phyloP scores from a whole-genome alignment of 2,888 invertebrate genomes.

The Eretmocerus hayati region DNA sequence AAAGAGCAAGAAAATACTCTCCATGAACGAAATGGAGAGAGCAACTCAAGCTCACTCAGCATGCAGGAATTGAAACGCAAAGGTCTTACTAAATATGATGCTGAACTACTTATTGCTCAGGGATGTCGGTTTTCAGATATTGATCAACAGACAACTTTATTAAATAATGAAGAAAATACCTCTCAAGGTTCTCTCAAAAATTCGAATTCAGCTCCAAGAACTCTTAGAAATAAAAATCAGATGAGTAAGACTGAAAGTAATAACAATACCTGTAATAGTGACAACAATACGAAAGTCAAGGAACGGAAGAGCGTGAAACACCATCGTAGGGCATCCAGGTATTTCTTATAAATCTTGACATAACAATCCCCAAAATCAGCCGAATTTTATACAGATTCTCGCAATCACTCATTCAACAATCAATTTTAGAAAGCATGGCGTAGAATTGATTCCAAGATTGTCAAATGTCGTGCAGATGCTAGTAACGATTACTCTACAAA shows the following conservation, averaged over 20 bases:
- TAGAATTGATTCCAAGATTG: too few relatives aligned
- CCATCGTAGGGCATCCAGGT: constrained; percentile 42
- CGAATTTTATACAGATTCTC: not conserved
- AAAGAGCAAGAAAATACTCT: constrained; percentile 39
- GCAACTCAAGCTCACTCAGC: constrained; percentile 52
- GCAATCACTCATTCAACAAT: not conserved
- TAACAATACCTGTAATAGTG: constrained; percentile 29
- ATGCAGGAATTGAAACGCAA: constrained; percentile 79
- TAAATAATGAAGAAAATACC: constrained; percentile 36
- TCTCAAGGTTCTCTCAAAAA: constrained; percentile 32
- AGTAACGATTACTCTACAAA: too few relatives aligned
- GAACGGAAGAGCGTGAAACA: constrained; percentile 29
- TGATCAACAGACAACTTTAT: constrained; percentile 36
- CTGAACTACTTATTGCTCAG: constrained; percentile 77
- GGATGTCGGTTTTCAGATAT: constrained; percentile 68
- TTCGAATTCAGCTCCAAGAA: constrained; percentile 36
- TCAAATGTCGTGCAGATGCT: too few relatives aligned
- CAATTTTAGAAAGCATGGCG: too few relatives aligned
- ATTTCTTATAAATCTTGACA: constrained; percentile 6
- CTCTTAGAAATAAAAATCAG: constrained; percentile 43
- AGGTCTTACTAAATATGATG: constrained; percentile 82
- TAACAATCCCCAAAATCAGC: not conserved
- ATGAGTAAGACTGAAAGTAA: constrained; percentile 35
- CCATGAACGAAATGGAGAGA: constrained; percentile 39
- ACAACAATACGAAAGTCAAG: constrained; percentile 22